Base-by-base conservation (phyloP, 2,888 invertebrate species). In the Hemicrepidius hirtus region DNA sequence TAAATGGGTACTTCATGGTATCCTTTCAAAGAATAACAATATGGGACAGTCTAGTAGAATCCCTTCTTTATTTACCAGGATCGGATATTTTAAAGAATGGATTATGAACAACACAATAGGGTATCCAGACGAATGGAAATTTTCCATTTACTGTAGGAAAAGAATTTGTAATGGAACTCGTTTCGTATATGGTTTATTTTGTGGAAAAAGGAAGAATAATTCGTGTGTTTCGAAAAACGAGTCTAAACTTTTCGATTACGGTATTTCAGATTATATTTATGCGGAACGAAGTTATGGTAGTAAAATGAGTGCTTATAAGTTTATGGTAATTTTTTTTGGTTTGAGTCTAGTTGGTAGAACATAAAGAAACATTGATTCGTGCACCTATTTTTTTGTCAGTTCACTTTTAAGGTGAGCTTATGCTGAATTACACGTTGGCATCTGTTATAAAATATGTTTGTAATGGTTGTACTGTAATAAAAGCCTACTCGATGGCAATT, bases 91-190 rank as follows among this genome's bases (percentile, higher is more conserved):
- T 62, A 7, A 10, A 21, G 24, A 40, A 6, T 62, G 62, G 62
- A 57, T 57, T 57, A 6, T 20, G 4, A 57, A 57, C 13, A 35
- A 6, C 4, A 50, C 50, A 2, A 24, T 20, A 3, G 28, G 50
- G 3, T 50, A 24, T 50, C 3, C n/a, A 3, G 12, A 24, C n/a
- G 3, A 16, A n/a, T 20, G 50, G 50, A 49, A 16, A 49, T 16
- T 4, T 0, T 18, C 32, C 1, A 37, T 57, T 6, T 57, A 10
- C 6, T 57, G 57, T 12, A 57, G 35, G 9, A 57, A 57, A 16
- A 57, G 16, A n/a, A 35, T 57, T 13, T 57, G 57, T 57, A n/a
- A 35, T 37, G 57, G 57, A 12, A 57, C 10, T 12, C 32, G n/a
- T 21, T 57, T 16, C n/a, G 37, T 57, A 1, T 57, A 20, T 2